Evolutionary conservation across 2,888 invertebrate species (phyloP), one percentile per base, ranked within the genome.

Genomic region (Heteromyza rotundicornis): DNA sequence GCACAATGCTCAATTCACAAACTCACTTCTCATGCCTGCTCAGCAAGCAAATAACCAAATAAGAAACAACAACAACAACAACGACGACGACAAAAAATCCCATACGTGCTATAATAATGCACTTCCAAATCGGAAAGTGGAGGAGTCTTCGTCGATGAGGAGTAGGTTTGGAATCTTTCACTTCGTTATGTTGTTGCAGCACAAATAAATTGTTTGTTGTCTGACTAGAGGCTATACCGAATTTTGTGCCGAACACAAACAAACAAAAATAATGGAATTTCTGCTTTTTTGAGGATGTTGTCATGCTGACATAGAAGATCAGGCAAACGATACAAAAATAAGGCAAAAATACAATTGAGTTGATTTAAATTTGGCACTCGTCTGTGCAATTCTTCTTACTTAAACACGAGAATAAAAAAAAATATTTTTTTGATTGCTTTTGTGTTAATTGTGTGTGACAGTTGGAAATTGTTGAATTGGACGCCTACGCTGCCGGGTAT

Each of bases 201-300:
- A 40, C 40, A 40, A 40, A 40, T 40, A 40, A 40, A 40, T 40
- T 40, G 40, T n/a, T n/a, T 40, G 40, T 40, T 40, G 40, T 40
- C 40, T 40, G 40, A 14, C 27, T 27, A n/a, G n/a, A n/a, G n/a
- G n/a, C n/a, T n/a, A n/a, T n/a, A n/a, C n/a, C n/a, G n/a, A n/a
- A n/a, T n/a, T n/a, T n/a, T n/a, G n/a, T n/a, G n/a, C n/a, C n/a
- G n/a, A n/a, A n/a, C n/a, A n/a, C n/a, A n/a, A n/a, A n/a, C n/a
- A n/a, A n/a, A n/a, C n/a, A n/a, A n/a, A n/a, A n/a, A n/a, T n/a
- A n/a, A n/a, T n/a, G n/a, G n/a, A n/a, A n/a, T n/a, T n/a, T n/a
- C n/a, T n/a, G n/a, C n/a, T n/a, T n/a, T n/a, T n/a, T n/a, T n/a
- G n/a, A n/a, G n/a, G n/a, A n/a, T n/a, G n/a, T n/a, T n/a, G n/a